Evolutionary conservation across 2,113 vertebrate genomes (phyloP).

Genomic region (Lasiurus cinereus): DNA sequence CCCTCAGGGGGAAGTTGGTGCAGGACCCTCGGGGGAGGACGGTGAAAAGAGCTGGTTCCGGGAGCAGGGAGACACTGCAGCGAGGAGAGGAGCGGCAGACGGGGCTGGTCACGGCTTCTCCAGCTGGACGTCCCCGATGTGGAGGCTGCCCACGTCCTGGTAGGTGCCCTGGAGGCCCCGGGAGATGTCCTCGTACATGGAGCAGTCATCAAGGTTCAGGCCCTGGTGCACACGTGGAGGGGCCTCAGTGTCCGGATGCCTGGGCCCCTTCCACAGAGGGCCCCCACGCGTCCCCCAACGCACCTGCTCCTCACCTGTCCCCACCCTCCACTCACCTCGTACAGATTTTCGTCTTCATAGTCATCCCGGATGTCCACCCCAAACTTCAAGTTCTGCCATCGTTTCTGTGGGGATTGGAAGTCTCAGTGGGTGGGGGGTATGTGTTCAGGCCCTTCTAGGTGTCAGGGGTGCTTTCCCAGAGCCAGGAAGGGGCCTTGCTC

Average conservation of each 20-base stretch:
- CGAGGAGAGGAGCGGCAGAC: not conserved
- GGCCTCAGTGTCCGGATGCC: not conserved
- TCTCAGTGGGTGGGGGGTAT: not conserved
- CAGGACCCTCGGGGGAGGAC: not conserved
- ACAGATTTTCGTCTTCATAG: conserved; percentile 84
- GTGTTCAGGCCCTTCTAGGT: not conserved
- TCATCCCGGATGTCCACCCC: conserved; percentile 63
- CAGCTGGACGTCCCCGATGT: conserved; percentile 82
- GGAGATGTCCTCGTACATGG: conserved; percentile 87
- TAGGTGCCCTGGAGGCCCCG: conserved; percentile 86
- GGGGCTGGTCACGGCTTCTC: conserved; percentile 81
- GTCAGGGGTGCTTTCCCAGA: not conserved
- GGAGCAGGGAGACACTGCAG: too few species aligned
- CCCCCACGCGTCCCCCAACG: too few species aligned
- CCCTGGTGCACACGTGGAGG: conserved; percentile 66
- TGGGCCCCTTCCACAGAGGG: not conserved
- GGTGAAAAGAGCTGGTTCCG: not conserved
- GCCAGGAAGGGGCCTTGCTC: not conserved
- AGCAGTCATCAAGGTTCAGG: conserved; percentile 85
- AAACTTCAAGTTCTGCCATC: conserved; percentile 83
- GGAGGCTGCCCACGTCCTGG: conserved; percentile 84
- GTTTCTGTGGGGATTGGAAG: conserved; percentile 71
- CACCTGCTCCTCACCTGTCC: not conserved
- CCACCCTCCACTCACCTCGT: conserved; percentile 77
- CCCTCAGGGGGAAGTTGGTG: not conserved